Conservation (phyloP, 2,888 invertebrate genomes). For the Hydroisotoma schaefferi region DNA sequence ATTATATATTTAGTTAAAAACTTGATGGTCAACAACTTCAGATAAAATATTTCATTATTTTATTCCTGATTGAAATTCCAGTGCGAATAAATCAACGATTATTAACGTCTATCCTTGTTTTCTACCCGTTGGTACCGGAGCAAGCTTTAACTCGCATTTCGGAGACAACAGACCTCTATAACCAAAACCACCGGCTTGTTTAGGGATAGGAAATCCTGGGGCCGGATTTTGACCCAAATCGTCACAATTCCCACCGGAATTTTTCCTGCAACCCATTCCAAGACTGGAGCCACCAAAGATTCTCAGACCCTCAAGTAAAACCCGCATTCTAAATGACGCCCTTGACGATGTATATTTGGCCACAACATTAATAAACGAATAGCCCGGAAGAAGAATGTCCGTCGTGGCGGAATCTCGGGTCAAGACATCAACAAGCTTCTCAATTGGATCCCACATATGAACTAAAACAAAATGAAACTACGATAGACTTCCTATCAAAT, state of each 20-base stretch:
- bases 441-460: neutral
- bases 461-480: neutral
- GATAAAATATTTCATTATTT: too few species aligned
- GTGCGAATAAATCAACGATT: too few species aligned
- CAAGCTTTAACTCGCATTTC: too few species aligned
- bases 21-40: too few species aligned
- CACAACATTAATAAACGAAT: neutral
- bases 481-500: neutral
- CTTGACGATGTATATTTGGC: neutral
- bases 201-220: neutral
- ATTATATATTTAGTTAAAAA: too few species aligned
- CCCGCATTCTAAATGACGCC: neutral
- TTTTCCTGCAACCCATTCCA: neutral
- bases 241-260: neutral
- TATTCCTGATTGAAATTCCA: too few species aligned
- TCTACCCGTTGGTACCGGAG: too few species aligned
- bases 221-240: neutral
- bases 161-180: too few species aligned
- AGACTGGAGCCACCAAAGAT: neutral
- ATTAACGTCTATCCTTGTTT: too few species aligned
- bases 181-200: neutral
- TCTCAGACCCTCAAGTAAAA: neutral
- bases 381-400: neutral
- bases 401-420: neutral
- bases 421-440: neutral